These are phyloP conservation scores for Phoxinus dragarum DNA, from an alignment of 2,797 vertebrate species.

Conservation along the genomic window DNA sequence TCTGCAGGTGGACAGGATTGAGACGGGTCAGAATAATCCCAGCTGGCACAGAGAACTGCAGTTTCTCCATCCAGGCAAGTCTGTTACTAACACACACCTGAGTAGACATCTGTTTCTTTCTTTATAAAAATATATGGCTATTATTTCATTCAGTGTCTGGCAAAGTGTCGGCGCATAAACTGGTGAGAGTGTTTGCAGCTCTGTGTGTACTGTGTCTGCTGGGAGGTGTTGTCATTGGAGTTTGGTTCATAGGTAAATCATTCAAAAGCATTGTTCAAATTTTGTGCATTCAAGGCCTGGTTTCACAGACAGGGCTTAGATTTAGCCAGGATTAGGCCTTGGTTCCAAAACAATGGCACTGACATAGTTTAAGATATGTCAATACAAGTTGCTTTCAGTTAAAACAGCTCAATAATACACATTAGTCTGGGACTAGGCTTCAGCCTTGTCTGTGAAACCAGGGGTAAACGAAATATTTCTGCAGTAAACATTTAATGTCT, in stretches of 20 bases:
- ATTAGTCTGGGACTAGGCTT: not conserved
- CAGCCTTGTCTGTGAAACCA: not conserved
- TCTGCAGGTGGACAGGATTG: constrained; percentile 59
- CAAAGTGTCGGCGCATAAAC: constrained; percentile 72
- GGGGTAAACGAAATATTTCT: not conserved
- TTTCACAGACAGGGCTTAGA: no score
- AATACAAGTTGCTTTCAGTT: not conserved
- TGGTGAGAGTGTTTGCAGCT: constrained; percentile 75
- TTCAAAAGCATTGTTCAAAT: constrained; percentile 51
- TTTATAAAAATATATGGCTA: not conserved
- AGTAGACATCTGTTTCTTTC: not conserved
- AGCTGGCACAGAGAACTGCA: constrained; percentile 71
- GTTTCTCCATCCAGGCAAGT: constrained; percentile 70
- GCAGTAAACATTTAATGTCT: constrained; percentile 15
- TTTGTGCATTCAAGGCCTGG: constrained; percentile 36
- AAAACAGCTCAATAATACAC: not conserved
- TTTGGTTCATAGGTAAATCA: constrained; percentile 82
- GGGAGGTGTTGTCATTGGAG: constrained; percentile 79
- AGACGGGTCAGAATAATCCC: constrained; percentile 62
- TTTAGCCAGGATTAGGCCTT: no score
- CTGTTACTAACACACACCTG: not conserved
- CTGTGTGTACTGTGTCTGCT: constrained; percentile 79
- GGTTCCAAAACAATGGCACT: no score
- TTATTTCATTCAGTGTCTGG: constrained; percentile 63
- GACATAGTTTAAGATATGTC: no score